Percentiles rank a stretch among this genome's conserved stretches.
Conservation (phyloP, 2,797 vertebrate species). For the Carapus acus region DNA sequence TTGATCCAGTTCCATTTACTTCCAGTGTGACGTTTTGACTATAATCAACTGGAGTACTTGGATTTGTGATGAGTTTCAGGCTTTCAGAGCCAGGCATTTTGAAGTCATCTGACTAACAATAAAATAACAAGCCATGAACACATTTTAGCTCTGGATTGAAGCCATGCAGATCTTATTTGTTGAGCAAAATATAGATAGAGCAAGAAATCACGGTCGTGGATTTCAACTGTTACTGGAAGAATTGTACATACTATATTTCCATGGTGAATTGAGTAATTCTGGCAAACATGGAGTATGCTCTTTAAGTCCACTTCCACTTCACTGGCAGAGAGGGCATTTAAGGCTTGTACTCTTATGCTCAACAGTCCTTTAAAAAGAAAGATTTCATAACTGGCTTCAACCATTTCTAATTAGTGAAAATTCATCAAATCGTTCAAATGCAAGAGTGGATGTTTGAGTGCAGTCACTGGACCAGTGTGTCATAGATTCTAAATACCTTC, state of each 20-base stretch:
- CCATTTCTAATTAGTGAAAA: too few species aligned
- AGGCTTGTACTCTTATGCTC: slow-evolving; percentile 72
- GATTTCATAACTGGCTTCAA: too few species aligned
- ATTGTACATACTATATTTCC: slow-evolving; percentile 45
- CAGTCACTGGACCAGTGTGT: too few species aligned
- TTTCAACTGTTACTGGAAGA: not conserved
- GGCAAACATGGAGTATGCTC: slow-evolving; percentile 70
- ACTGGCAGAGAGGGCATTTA: slow-evolving; percentile 74
- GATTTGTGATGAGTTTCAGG: slow-evolving; percentile 55
- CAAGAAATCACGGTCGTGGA: too few species aligned
- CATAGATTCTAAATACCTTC: slow-evolving; percentile 72
- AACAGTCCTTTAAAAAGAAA: slow-evolving; percentile 69
- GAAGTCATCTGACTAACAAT: slow-evolving; percentile 49
- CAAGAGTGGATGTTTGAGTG: too few species aligned
- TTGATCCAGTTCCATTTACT: slow-evolving; percentile 35
- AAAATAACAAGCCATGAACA: too few species aligned
- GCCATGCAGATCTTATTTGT: too few species aligned
- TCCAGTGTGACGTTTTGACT: slow-evolving; percentile 52
- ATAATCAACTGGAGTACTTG: slow-evolving; percentile 48
- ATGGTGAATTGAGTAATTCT: slow-evolving; percentile 45
- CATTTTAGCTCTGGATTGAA: too few species aligned
- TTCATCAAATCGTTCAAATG: too few species aligned
- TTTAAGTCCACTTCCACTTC: slow-evolving; percentile 76
- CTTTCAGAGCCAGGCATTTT: slow-evolving; percentile 13
- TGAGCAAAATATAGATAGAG: too few species aligned